A percentile compares a stretch with the other conserved stretches of the same genome.
phyloP scores from a whole-genome alignment of 2,888 invertebrate genomes.

The Teinopalpus imperialis region DNA sequence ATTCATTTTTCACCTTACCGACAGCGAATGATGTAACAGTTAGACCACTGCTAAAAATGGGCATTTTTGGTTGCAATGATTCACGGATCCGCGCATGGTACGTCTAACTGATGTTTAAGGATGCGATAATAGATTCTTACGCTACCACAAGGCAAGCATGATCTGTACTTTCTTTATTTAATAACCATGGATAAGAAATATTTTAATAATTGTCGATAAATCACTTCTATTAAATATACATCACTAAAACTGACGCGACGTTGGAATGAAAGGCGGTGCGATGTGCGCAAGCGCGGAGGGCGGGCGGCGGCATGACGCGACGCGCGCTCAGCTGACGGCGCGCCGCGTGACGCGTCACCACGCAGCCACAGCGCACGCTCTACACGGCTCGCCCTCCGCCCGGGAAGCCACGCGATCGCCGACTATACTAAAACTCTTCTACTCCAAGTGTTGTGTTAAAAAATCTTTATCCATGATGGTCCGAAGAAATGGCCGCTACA shows the following conservation, averaged over 20 bases:
- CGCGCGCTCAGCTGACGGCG: conserved; percentile 67
- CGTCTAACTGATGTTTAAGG: too few species aligned
- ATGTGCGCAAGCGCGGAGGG: conserved; percentile 65
- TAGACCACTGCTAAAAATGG: too few species aligned
- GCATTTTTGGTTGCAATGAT: too few species aligned
- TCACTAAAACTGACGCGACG: conserved; percentile 28
- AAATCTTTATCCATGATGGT: conserved; percentile 64
- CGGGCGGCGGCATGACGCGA: conserved; percentile 63
- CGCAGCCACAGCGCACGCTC: conserved; percentile 57
- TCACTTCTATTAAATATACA: too few species aligned
- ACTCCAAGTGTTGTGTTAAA: conserved; percentile 42
- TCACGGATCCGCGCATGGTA: too few species aligned
- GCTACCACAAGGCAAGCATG: too few species aligned
- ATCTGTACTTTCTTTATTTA: too few species aligned
- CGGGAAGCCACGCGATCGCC: conserved; percentile 41
- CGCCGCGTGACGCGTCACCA: conserved; percentile 59
- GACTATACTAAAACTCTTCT: conserved; percentile 34
- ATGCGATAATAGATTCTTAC: too few species aligned
- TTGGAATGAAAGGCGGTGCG: conserved; percentile 43
- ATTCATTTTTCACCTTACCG: too few species aligned
- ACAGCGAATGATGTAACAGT: too few species aligned
- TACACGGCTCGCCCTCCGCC: conserved; percentile 34
- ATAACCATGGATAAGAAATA: too few species aligned
- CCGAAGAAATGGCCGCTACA: conserved; percentile 76
- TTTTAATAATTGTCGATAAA: too few species aligned